Base-by-base conservation (phyloP, 30 jellyfish, hydroid and myxozoan genomes). In the Clytia hemisphaerica region DNA sequence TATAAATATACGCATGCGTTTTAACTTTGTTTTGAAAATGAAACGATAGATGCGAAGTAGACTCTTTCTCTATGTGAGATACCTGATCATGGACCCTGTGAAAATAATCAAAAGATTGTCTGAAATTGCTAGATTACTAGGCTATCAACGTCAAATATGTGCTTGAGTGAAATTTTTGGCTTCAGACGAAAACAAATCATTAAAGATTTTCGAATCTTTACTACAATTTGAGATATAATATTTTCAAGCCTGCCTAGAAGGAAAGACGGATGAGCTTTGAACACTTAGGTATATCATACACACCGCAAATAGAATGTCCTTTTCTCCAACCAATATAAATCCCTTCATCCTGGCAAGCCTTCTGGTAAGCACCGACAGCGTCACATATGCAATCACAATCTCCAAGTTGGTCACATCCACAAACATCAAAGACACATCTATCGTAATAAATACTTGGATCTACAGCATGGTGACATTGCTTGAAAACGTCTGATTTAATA, bases 321-420 rank as follows among this genome's bases (percentile, higher is more conserved):
- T 65, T 40, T 57, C 83, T 62, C 94, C 94, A 82, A 47, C 69
- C 46, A 31, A 82, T 67, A 14, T 77, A 83, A 30, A 82, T 77
- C 12, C 78, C 90, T 27, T 64, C 78, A 53, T 48, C 78, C 29
- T 42, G 58, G 71, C 94, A 82, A 49, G 61, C 92, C 7, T 67
- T 60, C 9, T 84, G 83, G 50, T 82, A 82, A 12, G 94, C 94
- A 27, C 90, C 82, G 21, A 82, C 53, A 21, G 94, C 94, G 38
- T 77, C 67, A 71, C 94, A 82, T 58, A 82, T 45, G 60, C 94
- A 82, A 26, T 72, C 94, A 67, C 91, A 72, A 72, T 82, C 94
- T 10, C 94, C 94, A 30, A 85, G 83, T 15, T 54, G 34, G 60
- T 82, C 94, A 42, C 94, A 83, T 4, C 94, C 84, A 66, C 94